Base-by-base conservation (phyloP, 1,140 invertebrate species). In the Amyelois transitella region DNA sequence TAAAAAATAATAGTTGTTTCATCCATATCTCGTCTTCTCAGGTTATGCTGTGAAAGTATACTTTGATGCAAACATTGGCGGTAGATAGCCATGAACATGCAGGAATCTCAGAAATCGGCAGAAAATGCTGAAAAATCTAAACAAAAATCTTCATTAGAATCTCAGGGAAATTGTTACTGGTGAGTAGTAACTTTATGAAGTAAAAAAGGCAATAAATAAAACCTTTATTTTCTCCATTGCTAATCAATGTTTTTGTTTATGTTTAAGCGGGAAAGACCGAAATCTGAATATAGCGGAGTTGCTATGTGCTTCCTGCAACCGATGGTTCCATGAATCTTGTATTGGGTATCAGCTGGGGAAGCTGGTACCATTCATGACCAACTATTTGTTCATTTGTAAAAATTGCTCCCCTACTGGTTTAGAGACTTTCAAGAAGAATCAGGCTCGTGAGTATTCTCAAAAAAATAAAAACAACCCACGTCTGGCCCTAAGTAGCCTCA, bases 381-480 rank as follows among this genome's bases (percentile, higher is more conserved):
- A 98, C 82, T 99, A 99, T 86, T 90, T 97, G 58, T 99, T 99
- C 83, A 92, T 96, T 55, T 99, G 98, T 81, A 98, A 98, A 86
- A 97, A 96, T 66, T 99, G 98, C 84, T 98, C 96, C 49, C 92
- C 93, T n/a, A 96, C 94, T 48, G 95, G 96, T 3, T 80, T 96
- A 21, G 96, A 98, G 81, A 95, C 91, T 66, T 97, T 97, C 76
- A 95, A 94, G 69, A 96, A 97, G 76, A 96, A 93, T 75, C 95
- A 96, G 92, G 94, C 96, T 32, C 94, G 97, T 98, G 92, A 93
- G 95, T 77, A 63, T 5, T n/a, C n/a, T n/a, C n/a, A n/a, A n/a
- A n/a, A n/a, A n/a, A n/a, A n/a, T n/a, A n/a, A n/a, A n/a, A n/a
- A n/a, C n/a, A n/a, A n/a, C n/a, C n/a, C n/a, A n/a, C n/a, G n/a